These are phyloP conservation scores for Chrysolophus pictus DNA, from an alignment of 2,797 vertebrate genomes.

Conservation along the genomic window DNA sequence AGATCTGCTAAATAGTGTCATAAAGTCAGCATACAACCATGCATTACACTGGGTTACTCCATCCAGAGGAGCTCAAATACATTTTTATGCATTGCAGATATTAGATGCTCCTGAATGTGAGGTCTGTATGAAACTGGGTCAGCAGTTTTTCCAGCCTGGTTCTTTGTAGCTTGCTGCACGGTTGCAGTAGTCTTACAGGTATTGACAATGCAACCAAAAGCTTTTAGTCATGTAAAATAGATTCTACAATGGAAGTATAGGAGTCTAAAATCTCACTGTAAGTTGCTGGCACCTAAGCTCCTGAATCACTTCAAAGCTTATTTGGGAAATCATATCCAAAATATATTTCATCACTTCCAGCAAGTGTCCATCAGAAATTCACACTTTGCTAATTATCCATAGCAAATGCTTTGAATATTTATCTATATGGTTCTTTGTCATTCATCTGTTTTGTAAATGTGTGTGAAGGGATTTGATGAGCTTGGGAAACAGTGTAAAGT, in stretches of 20 bases:
- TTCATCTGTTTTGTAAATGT: neutral
- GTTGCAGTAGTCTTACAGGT: neutral
- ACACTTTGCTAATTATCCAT: neutral
- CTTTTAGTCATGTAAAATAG: neutral
- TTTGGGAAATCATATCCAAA: neutral
- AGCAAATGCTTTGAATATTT: neutral
- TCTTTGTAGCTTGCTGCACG: neutral
- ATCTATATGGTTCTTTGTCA: neutral
- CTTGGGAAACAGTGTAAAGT: neutral
- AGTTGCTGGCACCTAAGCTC: neutral
- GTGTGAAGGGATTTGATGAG: neutral
- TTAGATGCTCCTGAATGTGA: neutral
- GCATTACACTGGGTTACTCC: neutral
- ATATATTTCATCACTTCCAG: neutral
- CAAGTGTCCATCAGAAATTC: neutral
- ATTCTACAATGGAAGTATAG: neutral
- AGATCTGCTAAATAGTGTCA: neutral
- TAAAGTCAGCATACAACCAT: neutral
- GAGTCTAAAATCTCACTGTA: neutral
- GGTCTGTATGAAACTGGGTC: neutral
- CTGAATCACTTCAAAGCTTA: neutral
- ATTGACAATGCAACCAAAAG: neutral
- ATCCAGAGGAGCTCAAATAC: neutral
- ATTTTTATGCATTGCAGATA: neutral
- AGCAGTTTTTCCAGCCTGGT: neutral